Evolutionary conservation across 2,797 vertebrate species (phyloP), one percentile per base, ranked within the genome.

Genomic region (Rhabdophis nuchalis): DNA sequence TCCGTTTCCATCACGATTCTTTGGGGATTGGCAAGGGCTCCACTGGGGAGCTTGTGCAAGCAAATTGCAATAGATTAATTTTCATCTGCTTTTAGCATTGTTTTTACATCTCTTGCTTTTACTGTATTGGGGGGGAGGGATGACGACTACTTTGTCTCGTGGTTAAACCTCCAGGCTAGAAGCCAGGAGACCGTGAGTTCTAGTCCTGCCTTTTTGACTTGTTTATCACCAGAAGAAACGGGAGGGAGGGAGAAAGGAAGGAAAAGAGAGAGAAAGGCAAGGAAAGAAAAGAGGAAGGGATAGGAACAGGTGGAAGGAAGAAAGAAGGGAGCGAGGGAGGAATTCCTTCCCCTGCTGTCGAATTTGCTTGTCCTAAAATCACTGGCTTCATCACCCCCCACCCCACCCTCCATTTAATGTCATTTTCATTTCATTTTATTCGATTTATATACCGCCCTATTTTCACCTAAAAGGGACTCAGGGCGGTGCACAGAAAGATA

Each of bases 201-300:
- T 61, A 29, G 60, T 29, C 60, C 60, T 61, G 60, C 60, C 60
- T 29, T 61, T 10, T 60, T 29, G 10, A 11, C 58, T 61, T 61
- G 27, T 11, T 27, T 29, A 29, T 61, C 0, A 61, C 56, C 1
- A 23, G 57, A 29, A 29, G 4, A 10, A 25, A 58, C 9, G 58
- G 3, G 10, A 27, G 1, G 9, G 3, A 11, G 0, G 25, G 20
- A 58, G 9, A 5, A 1, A 56, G 4, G 54, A 2, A 58, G 18
- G 23, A 1, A 23, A 25, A 23, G 18, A 8, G 5, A 9, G 11
- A 14, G 53, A 54, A 13, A 13, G 13, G n/a, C n/a, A 13, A 18
- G n/a, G 46, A 5, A 11, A 14, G 14, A 16, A 5, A 14, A 14
- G 13, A 14, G 53, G 13, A 54, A 14, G 0, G n/a, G 14, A 54